phyloP scores from a whole-genome alignment of 2,113 vertebrate species.

The Actenoides hombroni region DNA sequence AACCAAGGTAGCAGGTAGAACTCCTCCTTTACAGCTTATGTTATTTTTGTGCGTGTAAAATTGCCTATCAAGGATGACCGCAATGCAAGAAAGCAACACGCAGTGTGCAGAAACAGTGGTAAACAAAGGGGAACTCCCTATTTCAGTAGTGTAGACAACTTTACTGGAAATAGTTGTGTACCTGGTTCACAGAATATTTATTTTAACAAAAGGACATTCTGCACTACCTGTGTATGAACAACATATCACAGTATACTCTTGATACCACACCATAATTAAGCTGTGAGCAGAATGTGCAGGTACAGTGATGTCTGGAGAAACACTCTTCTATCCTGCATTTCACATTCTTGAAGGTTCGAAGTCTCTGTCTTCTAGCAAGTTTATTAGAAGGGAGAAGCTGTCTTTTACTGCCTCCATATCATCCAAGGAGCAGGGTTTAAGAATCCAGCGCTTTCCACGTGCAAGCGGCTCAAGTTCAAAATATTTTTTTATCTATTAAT shows the following conservation, averaged over 20 bases:
- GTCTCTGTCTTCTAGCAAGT: constrained; percentile 92
- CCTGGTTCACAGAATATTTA: constrained; percentile 59
- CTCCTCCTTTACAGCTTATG: not conserved
- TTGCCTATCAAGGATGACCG: constrained; percentile 15
- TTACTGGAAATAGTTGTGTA: constrained; percentile 59
- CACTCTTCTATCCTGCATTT: constrained; percentile 53
- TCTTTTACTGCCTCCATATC: constrained; percentile 90
- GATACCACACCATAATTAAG: constrained; percentile 52
- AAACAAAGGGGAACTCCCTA: constrained; percentile 68
- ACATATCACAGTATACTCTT: constrained; percentile 33
- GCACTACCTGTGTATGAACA: constrained; percentile 30
- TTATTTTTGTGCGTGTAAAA: constrained; percentile 3
- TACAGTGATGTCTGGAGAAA: constrained; percentile 35
- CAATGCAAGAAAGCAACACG: constrained; percentile 54
- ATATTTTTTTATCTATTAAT: constrained; percentile 92
- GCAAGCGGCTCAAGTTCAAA: constrained; percentile 97
- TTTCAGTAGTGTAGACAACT: constrained; percentile 76
- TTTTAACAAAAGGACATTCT: constrained; percentile 50
- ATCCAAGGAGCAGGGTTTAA: constrained; percentile 89
- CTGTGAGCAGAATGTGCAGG: constrained; percentile 51
- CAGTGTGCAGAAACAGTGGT: constrained; percentile 60
- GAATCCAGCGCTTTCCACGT: constrained; percentile 93
- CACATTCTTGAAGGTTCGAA: constrained; percentile 88
- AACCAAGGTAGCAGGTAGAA: not conserved
- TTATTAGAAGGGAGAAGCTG: constrained; percentile 91